Base-by-base conservation (phyloP, 2,888 invertebrate species). In the Deilephila porcellus region DNA sequence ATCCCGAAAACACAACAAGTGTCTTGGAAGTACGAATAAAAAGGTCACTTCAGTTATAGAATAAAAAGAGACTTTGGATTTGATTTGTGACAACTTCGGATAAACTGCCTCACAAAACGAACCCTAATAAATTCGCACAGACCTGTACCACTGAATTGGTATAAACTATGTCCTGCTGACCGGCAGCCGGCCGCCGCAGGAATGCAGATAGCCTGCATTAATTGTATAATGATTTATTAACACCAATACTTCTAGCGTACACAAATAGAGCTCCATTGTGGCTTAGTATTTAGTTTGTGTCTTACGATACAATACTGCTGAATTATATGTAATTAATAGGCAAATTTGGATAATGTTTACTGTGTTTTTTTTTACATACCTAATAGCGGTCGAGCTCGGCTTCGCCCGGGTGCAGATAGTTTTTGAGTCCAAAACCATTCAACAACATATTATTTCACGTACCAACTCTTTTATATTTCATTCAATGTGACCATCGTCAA, bases 201-300 rank as follows among this genome's bases (percentile, higher is more conserved):
- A 87, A 89, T 88, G 90, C 84, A 79, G 87, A 77, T 83, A 73
- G 82, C 84, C 86, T 80, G 85, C 85, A 86, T 88, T 86, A 81
- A 85, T 82, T 83, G 80, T 75, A 78, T 75, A 75, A 80, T 81
- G 84, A 88, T 85, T 86, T 86, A 86, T 81, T 77, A 77, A 74
- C 71, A 79, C 80, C 75, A 78, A 79, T 78, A 76, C 45, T 76
- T 78, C 76, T 81, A 82, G 78, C 80, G 75, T 76, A 78, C 79
- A 79, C 77, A 79, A 78, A 76, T 81, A 83, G 79, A 76, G 75
- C 75, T 76, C 73, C 74, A 75, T 74, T 78, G 73, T 73, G 79
- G 79, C 77, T 74, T 77, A 71, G 72, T 71, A 72, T 78, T 82
- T 81, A 79, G 80, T 62, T 62, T 62, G 17, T 34, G 29, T 8